Percentiles rank a stretch among this genome's conserved stretches.
These are phyloP conservation scores for Semotilus atromaculatus DNA, from an alignment of 2,797 vertebrate genomes.

Conservation along the genomic window DNA sequence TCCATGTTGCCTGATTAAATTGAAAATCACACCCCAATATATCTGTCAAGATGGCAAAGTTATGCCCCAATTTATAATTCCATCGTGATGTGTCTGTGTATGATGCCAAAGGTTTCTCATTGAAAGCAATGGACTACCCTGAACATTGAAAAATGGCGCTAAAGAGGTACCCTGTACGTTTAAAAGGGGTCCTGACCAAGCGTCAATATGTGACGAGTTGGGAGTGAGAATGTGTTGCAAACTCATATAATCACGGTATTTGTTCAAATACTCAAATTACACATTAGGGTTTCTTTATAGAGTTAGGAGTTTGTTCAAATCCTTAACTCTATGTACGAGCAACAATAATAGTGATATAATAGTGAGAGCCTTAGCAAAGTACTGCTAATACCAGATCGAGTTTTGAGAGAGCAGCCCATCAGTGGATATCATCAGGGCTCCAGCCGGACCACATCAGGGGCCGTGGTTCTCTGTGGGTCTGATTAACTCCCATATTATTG, in stretches of 20 bases:
- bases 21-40: not conserved
- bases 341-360: not conserved
- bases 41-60: not conserved
- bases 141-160: not conserved
- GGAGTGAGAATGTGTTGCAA: not conserved
- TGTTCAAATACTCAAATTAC: not conserved
- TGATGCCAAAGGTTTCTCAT: not conserved
- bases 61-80: not conserved
- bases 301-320: not conserved
- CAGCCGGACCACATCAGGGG: conserved; percentile 23
- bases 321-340: not conserved
- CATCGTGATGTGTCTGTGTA: not conserved
- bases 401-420: not conserved
- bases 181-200: not conserved
- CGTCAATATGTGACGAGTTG: not conserved
- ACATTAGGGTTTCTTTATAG: not conserved
- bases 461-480: not conserved
- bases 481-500: conserved; percentile 49
- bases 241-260: not conserved
- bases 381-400: not conserved
- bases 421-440: not conserved
- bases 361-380: not conserved
- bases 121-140: not conserved
- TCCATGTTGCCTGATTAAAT: not conserved
- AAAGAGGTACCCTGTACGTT: not conserved